Conservation (phyloP, 2,888 invertebrate species). For the Poecilus cupreus region DNA sequence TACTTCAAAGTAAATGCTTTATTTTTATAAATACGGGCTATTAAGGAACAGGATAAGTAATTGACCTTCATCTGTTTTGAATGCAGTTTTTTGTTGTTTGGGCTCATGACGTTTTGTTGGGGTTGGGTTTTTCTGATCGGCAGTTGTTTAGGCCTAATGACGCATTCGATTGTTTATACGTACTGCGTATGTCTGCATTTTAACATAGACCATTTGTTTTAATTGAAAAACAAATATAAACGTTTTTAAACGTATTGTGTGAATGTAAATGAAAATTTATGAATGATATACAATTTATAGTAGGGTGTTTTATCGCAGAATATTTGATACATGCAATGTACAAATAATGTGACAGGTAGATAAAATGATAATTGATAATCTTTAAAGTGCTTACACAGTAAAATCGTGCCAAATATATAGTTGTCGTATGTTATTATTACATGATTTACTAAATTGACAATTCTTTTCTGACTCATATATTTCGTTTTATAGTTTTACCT, state of each 20-base stretch:
- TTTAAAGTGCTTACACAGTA: neutral
- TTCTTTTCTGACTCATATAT: too few relatives aligned
- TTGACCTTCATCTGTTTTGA: constrained; percentile 42
- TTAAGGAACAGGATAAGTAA: neutral
- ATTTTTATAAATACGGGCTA: too few relatives aligned
- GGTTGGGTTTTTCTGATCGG: neutral
- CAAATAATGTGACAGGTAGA: neutral
- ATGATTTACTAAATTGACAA: too few relatives aligned
- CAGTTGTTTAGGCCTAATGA: neutral
- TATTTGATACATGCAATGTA: neutral
- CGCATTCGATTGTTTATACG: neutral
- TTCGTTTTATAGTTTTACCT: too few relatives aligned
- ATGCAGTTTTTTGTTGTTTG: neutral
- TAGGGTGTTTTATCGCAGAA: neutral
- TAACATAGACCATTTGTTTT: too few relatives aligned
- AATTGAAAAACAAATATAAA: too few relatives aligned
- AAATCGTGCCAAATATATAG: neutral
- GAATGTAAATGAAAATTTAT: neutral
- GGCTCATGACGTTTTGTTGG: neutral
- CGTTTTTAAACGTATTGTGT: too few relatives aligned
- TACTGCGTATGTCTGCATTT: neutral
- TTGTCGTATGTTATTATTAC: too few relatives aligned
- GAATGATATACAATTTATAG: neutral
- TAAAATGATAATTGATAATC: neutral
- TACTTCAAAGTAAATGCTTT: too few relatives aligned